Conservation (phyloP, 2,888 invertebrate species). For the Catonia carolina region DNA sequence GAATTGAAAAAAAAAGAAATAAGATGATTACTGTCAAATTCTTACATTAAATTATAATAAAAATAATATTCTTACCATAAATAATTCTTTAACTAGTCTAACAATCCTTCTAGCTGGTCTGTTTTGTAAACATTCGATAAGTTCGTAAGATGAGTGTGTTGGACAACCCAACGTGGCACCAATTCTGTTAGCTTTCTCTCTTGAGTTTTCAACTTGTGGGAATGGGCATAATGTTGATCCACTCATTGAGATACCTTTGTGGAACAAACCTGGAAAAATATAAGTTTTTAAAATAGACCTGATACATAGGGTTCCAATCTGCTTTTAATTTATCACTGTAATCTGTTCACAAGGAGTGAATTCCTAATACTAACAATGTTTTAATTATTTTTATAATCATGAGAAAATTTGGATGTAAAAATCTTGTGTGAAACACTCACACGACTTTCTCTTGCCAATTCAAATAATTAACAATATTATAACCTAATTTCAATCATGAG, state of each 20-base stretch:
- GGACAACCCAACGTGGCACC: constrained; percentile 59
- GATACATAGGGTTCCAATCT: too few species aligned
- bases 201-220: constrained; percentile 51
- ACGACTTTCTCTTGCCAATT: too few species aligned
- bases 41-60: neutral
- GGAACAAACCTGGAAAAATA: constrained; percentile 46
- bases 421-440: too few species aligned
- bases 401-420: too few species aligned
- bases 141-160: constrained; percentile 45
- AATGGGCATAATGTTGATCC: constrained; percentile 60
- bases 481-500: too few species aligned
- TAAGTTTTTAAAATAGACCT: too few species aligned
- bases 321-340: too few species aligned
- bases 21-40: neutral
- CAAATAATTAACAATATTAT: too few species aligned
- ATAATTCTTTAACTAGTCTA: constrained; percentile 41
- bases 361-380: too few species aligned
- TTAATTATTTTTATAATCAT: too few species aligned
- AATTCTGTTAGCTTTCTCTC: constrained; percentile 54
- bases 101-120: constrained; percentile 56
- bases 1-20: constrained; percentile 3
- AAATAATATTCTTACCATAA: constrained; percentile 49
- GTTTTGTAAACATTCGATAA: constrained; percentile 58
- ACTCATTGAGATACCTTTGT: constrained; percentile 60
- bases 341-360: too few species aligned